Evolutionary conservation across 92 coral and sea anemone genomes (phyloP).

Genomic region (Anthopleura xanthogrammica): DNA sequence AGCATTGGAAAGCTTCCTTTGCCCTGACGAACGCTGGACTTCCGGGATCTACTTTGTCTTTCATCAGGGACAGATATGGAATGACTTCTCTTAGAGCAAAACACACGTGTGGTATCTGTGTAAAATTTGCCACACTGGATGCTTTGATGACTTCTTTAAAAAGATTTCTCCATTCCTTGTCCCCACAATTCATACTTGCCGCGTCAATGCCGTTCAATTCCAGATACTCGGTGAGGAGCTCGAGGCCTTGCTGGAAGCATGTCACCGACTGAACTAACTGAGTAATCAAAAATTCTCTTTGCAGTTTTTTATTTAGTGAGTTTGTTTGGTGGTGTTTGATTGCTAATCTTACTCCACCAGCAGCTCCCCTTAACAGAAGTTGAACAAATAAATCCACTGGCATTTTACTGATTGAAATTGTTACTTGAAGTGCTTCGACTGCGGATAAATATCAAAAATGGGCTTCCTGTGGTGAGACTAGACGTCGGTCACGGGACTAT

Average conservation of each 20-base stretch:
- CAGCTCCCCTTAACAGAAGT: not conserved
- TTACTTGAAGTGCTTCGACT: too few relatives aligned
- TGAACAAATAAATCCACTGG: too few relatives aligned
- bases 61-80: not conserved
- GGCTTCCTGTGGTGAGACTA: too few relatives aligned
- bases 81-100: not conserved
- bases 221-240: not conserved
- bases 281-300: not conserved
- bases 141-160: not conserved
- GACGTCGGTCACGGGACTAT: too few relatives aligned
- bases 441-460: too few relatives aligned
- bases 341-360: not conserved
- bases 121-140: not conserved
- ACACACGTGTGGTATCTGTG: not conserved
- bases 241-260: not conserved
- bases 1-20: not conserved
- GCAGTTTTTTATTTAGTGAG: not conserved
- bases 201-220: not conserved
- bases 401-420: too few relatives aligned
- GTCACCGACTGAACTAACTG: not conserved
- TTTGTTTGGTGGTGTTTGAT: not conserved
- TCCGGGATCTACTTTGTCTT: not conserved
- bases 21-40: not conserved
- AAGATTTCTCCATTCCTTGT: not conserved
- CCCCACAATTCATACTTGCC: not conserved